Conservation (phyloP, 2,888 invertebrate species). For the Temnothorax rugatulus region DNA sequence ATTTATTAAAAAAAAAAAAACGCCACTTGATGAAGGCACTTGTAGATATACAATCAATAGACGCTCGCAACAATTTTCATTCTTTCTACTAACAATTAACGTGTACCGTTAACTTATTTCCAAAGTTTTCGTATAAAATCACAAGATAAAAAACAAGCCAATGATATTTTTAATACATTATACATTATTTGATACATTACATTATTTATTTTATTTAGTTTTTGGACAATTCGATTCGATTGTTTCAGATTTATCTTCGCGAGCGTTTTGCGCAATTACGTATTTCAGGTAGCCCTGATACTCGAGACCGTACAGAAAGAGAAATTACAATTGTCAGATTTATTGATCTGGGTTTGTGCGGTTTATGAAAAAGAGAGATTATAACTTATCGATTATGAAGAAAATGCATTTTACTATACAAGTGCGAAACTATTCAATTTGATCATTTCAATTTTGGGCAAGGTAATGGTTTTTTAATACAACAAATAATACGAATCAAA, state of each 20-base stretch:
- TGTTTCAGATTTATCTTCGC: not conserved
- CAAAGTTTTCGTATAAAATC: slow-evolving; percentile 3
- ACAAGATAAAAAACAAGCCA: slow-evolving; percentile 11
- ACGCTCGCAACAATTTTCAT: slow-evolving; percentile 20
- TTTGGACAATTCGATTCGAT: slow-evolving; percentile 12
- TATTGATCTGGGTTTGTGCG: slow-evolving; percentile 23
- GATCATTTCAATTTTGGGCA: slow-evolving; percentile 61
- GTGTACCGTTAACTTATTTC: not conserved
- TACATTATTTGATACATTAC: not conserved
- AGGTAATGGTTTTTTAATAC: slow-evolving; percentile 61
- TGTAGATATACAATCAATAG: slow-evolving; percentile 56
- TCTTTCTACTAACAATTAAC: too few species aligned
- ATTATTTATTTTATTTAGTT: not conserved
- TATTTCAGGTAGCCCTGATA: not conserved
- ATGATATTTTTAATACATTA: slow-evolving; percentile 9
- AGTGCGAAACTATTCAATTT: slow-evolving; percentile 60
- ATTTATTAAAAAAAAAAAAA: slow-evolving; percentile 12
- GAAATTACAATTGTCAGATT: slow-evolving; percentile 39
- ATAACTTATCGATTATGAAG: slow-evolving; percentile 47
- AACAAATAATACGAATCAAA: slow-evolving; percentile 11
- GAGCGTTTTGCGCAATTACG: slow-evolving; percentile 14
- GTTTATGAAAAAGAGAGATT: slow-evolving; percentile 32
- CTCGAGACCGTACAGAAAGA: slow-evolving; percentile 14
- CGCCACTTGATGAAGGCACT: slow-evolving; percentile 49
- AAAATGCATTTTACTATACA: slow-evolving; percentile 77